These are phyloP conservation scores for Heliconius congener DNA, from an alignment of 1,140 invertebrate genomes.

Conservation along the genomic window DNA sequence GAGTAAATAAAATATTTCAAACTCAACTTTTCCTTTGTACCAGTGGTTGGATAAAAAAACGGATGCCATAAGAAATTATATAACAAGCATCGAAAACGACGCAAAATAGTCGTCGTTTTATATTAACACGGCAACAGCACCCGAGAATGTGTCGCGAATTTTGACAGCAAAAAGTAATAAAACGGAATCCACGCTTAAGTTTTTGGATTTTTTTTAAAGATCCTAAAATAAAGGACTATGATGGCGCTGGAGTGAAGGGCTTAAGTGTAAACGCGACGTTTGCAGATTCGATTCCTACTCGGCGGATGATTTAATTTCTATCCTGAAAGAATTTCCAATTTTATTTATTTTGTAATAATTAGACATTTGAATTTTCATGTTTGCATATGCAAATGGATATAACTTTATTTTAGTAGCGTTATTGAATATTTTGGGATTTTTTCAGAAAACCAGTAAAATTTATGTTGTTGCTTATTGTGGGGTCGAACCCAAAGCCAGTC, in stretches of 20 bases:
- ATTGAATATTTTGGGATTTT: too few species aligned
- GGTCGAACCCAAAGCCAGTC: too few species aligned
- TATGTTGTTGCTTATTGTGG: too few species aligned
- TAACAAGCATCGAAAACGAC: slow-evolving; percentile 20
- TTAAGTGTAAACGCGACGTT: background rate
- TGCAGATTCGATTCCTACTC: background rate
- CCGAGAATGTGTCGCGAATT: slow-evolving; percentile 22
- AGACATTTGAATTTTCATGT: too few species aligned
- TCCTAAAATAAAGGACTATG: background rate
- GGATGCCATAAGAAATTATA: background rate
- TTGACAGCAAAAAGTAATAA: slow-evolving; percentile 5
- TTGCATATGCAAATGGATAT: too few species aligned
- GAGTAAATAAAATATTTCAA: background rate
- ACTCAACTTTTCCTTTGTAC: background rate
- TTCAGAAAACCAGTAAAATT: too few species aligned
- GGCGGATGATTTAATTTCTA: background rate
- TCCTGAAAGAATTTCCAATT: too few species aligned
- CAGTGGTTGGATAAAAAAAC: background rate
- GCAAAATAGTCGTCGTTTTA: slow-evolving; percentile 32
- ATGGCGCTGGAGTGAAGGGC: background rate
- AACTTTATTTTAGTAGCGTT: too few species aligned
- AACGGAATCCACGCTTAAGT: background rate
- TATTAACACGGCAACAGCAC: slow-evolving; percentile 38
- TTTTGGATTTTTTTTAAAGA: background rate
- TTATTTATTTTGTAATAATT: too few species aligned